Evolutionary conservation across 2,888 invertebrate genomes (phyloP).

Genomic region (Andrena haemorrhoa): DNA sequence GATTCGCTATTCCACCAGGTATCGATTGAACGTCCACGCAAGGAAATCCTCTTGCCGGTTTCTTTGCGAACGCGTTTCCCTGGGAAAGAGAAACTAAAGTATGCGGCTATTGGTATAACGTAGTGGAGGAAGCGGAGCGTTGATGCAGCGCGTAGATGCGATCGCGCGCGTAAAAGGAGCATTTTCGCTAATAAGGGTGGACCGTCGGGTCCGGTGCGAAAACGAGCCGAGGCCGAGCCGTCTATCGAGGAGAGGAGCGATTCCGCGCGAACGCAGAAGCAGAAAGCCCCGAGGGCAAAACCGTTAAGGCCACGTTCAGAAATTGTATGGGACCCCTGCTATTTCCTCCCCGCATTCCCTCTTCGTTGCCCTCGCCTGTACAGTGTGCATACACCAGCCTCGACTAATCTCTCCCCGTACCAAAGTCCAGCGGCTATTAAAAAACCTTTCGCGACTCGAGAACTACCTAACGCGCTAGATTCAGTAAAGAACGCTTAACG

Average conservation of each 20-base stretch:
- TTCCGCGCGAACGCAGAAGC: slow-evolving; percentile 26
- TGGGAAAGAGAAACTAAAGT: background rate
- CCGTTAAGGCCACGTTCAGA: slow-evolving; percentile 35
- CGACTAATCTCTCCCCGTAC: background rate
- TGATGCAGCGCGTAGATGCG: background rate
- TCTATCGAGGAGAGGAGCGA: slow-evolving; percentile 26
- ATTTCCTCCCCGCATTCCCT: background rate
- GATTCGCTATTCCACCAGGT: background rate
- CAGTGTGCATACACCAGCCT: background rate
- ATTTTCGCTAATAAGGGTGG: slow-evolving; percentile 35
- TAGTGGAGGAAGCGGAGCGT: too few species aligned
- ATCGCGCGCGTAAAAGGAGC: slow-evolving; percentile 8
- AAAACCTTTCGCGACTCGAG: background rate
- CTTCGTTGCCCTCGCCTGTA: background rate
- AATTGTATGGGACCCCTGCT: slow-evolving; percentile 44
- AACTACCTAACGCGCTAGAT: background rate
- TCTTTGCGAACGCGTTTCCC: background rate
- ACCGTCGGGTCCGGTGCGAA: background rate
- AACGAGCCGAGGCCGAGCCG: slow-evolving; percentile 13
- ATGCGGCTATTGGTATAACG: too few species aligned
- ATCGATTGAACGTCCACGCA: background rate
- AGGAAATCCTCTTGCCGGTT: background rate
- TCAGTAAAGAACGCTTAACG: too few species aligned
- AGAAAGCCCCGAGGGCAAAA: slow-evolving; percentile 10
- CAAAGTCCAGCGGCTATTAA: background rate